These are phyloP conservation scores for Diplosoma virens DNA, from an alignment of 23 tunicate species.

Conservation along the genomic window DNA sequence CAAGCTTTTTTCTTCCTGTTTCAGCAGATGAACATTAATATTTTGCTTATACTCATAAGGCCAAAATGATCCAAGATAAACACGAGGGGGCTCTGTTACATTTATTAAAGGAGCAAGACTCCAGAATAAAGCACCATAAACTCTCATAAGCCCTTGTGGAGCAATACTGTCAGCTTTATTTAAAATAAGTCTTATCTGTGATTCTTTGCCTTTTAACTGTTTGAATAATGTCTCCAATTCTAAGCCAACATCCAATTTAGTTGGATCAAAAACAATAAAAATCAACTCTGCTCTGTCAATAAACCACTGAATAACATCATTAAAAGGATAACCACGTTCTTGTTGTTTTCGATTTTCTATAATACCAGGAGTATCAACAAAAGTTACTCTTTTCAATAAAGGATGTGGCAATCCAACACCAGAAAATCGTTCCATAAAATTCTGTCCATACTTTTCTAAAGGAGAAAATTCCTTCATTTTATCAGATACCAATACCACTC, in stretches of 20 bases:
- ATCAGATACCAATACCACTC: constrained; percentile 54
- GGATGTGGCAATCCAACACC: constrained; percentile 69
- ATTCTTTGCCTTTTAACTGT: constrained; percentile 66
- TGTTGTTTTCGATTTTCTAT: constrained; percentile 72
- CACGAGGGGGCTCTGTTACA: constrained; percentile 65
- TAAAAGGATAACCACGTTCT: constrained; percentile 75
- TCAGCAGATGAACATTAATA: constrained; percentile 46
- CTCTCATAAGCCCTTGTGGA: constrained; percentile 64
- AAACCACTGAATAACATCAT: constrained; percentile 67
- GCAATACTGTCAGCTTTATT: constrained; percentile 72
- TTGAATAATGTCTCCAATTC: constrained; percentile 62
- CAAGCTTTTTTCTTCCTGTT: constrained; percentile 50
- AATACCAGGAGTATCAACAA: constrained; percentile 75
- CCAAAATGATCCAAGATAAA: constrained; percentile 67
- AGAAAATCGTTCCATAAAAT: constrained; percentile 67
- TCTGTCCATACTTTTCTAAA: constrained; percentile 56
- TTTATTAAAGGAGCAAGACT: constrained; percentile 69
- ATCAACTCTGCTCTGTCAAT: constrained; percentile 62
- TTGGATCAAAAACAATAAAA: constrained; percentile 72
- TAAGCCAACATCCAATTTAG: constrained; percentile 65
- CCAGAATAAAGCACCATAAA: constrained; percentile 72
- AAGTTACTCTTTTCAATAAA: constrained; percentile 50
- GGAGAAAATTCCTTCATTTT: constrained; percentile 48
- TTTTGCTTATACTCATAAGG: constrained; percentile 56
- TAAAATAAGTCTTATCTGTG: constrained; percentile 58